Evolutionary conservation across 1,140 invertebrate species (phyloP).

Genomic region (Cataglyphis hispanica): DNA sequence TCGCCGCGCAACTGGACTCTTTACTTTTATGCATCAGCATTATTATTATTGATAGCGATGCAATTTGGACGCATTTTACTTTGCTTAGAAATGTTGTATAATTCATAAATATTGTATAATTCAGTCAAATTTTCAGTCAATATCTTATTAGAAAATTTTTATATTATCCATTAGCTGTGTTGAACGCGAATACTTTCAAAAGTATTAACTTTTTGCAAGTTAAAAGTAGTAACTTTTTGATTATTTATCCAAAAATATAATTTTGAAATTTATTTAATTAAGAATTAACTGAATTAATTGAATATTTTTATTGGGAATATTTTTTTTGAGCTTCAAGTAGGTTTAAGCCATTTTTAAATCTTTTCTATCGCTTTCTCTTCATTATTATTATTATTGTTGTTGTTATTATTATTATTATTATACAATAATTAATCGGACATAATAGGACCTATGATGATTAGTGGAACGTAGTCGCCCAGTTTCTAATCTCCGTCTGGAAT

Average conservation of each 20-base stretch:
- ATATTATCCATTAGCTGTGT: not conserved
- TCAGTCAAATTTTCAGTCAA: not conserved
- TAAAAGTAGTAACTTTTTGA: not conserved
- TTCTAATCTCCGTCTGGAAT: conserved; percentile 51
- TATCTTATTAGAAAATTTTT: not conserved
- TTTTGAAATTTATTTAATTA: not conserved
- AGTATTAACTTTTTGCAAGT: not conserved
- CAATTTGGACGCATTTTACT: no score
- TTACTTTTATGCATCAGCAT: conserved; percentile 7
- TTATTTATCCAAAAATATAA: not conserved
- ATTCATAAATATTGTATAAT: conserved; percentile 5
- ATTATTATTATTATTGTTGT: not conserved
- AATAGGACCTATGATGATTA: conserved; percentile 15
- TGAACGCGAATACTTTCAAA: not conserved
- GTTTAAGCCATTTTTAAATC: not conserved
- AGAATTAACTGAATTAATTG: not conserved
- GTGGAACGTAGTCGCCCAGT: conserved; percentile 48
- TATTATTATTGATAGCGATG: not conserved
- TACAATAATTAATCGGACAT: not conserved
- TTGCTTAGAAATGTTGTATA: no score
- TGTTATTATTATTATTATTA: not conserved
- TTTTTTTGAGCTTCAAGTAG: not conserved
- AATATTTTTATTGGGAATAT: not conserved
- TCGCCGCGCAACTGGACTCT: not conserved
- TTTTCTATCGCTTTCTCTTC: no score